Evolutionary conservation across 2,888 invertebrate genomes (phyloP).

Genomic region (Ichneumoninae sp.): DNA sequence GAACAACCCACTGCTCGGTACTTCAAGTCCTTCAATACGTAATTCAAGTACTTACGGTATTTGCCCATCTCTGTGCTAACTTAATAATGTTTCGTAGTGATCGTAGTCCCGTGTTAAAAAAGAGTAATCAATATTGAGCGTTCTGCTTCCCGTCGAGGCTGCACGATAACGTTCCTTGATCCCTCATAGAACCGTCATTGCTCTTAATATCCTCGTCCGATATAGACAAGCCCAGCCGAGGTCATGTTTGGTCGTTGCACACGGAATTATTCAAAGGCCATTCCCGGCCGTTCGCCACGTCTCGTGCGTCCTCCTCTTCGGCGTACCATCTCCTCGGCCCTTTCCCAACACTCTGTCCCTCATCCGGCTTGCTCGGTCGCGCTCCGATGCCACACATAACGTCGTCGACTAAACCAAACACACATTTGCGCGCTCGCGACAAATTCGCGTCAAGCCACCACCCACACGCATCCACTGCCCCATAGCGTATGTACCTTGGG

Average conservation of each 20-base stretch:
- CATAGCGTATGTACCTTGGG: slow-evolving; percentile 9
- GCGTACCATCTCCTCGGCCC: slow-evolving; percentile 20
- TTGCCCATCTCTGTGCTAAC: too few relatives aligned
- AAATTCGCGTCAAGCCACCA: slow-evolving; percentile 34
- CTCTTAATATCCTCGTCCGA: slow-evolving; percentile 71
- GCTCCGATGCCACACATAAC: slow-evolving; percentile 29
- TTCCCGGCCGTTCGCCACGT: slow-evolving; percentile 29
- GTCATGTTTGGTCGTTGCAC: slow-evolving; percentile 69
- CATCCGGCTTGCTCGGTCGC: slow-evolving; percentile 30
- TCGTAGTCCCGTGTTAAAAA: not conserved
- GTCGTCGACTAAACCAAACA: slow-evolving; percentile 39
- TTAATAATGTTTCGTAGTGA: too few relatives aligned
- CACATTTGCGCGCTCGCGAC: slow-evolving; percentile 49
- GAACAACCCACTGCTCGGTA: too few relatives aligned
- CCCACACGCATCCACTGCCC: not conserved
- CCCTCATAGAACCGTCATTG: slow-evolving; percentile 69
- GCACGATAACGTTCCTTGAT: not conserved
- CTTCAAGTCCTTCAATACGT: too few relatives aligned
- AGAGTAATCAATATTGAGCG: too few relatives aligned
- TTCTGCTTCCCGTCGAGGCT: slow-evolving; percentile 17
- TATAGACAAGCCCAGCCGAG: slow-evolving; percentile 27
- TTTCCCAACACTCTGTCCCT: slow-evolving; percentile 4
- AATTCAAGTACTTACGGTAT: too few relatives aligned
- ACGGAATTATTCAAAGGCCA: slow-evolving; percentile 67
- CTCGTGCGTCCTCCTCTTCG: slow-evolving; percentile 29